Evolutionary conservation across 2,797 vertebrate genomes (phyloP).

Genomic region (Alcedo quadribrachys): DNA sequence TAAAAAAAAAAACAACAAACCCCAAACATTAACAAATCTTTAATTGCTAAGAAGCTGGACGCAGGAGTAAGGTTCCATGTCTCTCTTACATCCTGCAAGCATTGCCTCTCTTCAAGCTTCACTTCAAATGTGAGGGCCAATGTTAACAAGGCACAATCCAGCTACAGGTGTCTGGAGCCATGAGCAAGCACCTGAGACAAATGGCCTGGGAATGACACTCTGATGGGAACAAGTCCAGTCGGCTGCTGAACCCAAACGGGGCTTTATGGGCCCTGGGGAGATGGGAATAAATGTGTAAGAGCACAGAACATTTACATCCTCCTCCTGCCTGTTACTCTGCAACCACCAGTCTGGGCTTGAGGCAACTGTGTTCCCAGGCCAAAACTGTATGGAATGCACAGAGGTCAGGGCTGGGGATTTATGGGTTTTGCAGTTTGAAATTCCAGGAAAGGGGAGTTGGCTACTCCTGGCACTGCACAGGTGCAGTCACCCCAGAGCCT

Average conservation of each 20-base stretch:
- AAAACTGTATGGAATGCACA: constrained; percentile 52
- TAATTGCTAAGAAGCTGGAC: neutral
- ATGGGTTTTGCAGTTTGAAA: constrained; percentile 49
- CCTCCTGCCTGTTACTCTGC: neutral
- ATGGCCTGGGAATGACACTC: neutral
- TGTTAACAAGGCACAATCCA: neutral
- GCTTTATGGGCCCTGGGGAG: constrained; percentile 33
- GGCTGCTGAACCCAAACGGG: neutral
- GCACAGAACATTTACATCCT: neutral
- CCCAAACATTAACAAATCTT: neutral
- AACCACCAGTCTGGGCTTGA: constrained; percentile 7
- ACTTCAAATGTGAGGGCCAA: neutral
- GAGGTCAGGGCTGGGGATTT: constrained; percentile 60
- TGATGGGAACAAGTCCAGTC: constrained; percentile 5
- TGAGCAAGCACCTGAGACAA: constrained; percentile 11
- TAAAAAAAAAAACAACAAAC: neutral
- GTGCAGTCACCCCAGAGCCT: neutral
- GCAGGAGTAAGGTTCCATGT: neutral
- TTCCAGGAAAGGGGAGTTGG: constrained; percentile 68
- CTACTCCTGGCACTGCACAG: constrained; percentile 36
- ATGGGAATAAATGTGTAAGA: neutral
- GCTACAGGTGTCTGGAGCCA: neutral
- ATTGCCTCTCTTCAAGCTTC: neutral
- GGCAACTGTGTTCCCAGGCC: neutral
- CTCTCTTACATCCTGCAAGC: neutral